Evolutionary conservation across 2,797 vertebrate species (phyloP).

Genomic region (Neoniphon sammara): DNA sequence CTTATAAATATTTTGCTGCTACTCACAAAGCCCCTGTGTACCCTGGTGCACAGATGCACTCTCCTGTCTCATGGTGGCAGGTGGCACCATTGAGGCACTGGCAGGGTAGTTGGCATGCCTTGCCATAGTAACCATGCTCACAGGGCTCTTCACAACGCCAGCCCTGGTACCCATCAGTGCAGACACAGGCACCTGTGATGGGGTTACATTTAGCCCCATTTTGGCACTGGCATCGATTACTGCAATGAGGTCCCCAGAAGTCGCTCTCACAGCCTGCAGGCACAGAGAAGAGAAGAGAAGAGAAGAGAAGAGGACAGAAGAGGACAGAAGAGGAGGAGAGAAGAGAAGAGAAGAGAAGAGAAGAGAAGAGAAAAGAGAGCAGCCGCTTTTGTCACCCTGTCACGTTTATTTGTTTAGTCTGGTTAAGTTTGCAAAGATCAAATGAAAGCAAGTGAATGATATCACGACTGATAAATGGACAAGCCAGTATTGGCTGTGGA

Average conservation of each 20-base stretch:
- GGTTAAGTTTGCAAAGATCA: too few species aligned
- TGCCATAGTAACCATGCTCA: conserved; percentile 91
- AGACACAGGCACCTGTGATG: conserved; percentile 98
- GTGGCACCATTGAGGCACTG: conserved; percentile 95
- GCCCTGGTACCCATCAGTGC: conserved; percentile 93
- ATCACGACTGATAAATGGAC: not conserved
- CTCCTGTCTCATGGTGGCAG: conserved; percentile 94
- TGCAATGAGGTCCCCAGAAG: conserved; percentile 99
- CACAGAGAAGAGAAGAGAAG: conserved; percentile 49
- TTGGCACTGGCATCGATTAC: conserved; percentile 97
- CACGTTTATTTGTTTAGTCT: too few species aligned
- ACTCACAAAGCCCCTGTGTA: conserved; percentile 98
- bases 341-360: too few species aligned
- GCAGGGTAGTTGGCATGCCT: conserved; percentile 93
- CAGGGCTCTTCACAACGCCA: conserved; percentile 98
- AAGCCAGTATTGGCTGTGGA: not conserved
- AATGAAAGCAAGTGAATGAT: not conserved
- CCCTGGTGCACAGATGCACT: conserved; percentile 95
- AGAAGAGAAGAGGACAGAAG: not conserved
- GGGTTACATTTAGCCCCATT: conserved; percentile 99
- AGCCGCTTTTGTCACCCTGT: too few species aligned
- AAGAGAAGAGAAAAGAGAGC: too few species aligned
- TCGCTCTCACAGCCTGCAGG: conserved; percentile 94
- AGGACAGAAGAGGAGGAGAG: not conserved
- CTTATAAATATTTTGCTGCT: conserved; percentile 29